Conservation (phyloP, 2,113 vertebrate species). For the Daubentonia madagascariensis region DNA sequence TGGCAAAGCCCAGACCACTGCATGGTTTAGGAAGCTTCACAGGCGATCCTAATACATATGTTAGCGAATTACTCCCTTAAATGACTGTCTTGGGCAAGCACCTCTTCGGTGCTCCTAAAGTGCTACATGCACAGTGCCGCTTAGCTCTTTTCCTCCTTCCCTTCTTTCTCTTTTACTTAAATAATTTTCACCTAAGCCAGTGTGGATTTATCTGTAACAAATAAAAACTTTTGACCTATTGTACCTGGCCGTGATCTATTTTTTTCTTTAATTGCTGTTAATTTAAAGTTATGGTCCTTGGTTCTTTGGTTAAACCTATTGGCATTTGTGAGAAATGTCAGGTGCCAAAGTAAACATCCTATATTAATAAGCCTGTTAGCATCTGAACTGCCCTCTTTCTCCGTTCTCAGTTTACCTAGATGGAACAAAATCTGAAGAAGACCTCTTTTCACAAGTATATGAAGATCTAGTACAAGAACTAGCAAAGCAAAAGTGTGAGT, state of each 20-base stretch:
- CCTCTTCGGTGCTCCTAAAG: not conserved
- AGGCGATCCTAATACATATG: not conserved
- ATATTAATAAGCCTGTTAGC: not conserved
- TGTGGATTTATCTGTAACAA: not conserved
- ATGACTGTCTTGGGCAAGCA: not conserved
- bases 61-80: not conserved
- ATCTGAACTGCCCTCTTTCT: not conserved
- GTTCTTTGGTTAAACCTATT: not conserved
- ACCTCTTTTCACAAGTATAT: conserved; percentile 85
- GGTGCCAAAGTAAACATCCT: not conserved
- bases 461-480: conserved; percentile 85
- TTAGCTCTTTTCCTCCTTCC: not conserved
- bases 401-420: conserved; percentile 89
- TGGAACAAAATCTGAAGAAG: conserved; percentile 89
- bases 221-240: not conserved
- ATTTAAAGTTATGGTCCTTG: not conserved
- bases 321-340: not conserved
- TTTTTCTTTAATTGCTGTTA: not conserved
- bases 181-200: not conserved
- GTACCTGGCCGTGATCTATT: not conserved
- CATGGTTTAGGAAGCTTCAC: not conserved
- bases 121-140: not conserved
- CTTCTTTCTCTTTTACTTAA: not conserved
- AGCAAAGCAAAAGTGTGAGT: conserved; percentile 81
- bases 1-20: not conserved